These are phyloP conservation scores for Halichoerus grypus DNA, from an alignment of 2,113 vertebrate genomes.

Conservation along the genomic window DNA sequence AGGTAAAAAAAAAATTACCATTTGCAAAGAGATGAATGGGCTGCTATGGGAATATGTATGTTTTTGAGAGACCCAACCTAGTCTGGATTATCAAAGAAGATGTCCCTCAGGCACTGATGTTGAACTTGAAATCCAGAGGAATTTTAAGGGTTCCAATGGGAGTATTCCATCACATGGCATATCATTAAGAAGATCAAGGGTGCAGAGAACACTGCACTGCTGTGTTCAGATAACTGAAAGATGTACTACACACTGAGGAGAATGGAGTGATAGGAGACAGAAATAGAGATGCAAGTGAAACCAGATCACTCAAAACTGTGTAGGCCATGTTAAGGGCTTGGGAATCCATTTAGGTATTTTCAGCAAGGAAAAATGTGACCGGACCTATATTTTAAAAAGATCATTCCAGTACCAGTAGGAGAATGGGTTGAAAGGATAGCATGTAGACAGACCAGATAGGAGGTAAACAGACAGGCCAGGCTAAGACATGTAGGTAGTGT, in stretches of 20 bases:
- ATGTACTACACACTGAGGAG: not conserved
- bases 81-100: not conserved
- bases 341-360: not conserved
- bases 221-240: not conserved
- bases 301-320: not conserved
- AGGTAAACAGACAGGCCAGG: not conserved
- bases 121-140: slow-evolving; percentile 14
- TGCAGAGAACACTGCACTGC: not conserved
- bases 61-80: not conserved
- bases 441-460: not conserved
- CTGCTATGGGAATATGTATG: not conserved
- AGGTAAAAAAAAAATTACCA: not conserved
- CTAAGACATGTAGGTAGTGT: not conserved
- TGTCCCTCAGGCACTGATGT: not conserved
- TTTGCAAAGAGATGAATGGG: not conserved
- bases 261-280: not conserved
- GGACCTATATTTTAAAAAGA: not conserved
- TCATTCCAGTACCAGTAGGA: not conserved
- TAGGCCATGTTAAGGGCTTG: not conserved
- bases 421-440: not conserved
- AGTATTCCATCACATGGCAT: not conserved
- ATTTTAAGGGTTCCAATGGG: not conserved
- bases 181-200: not conserved
- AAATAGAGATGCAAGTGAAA: not conserved
- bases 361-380: not conserved